Evolutionary conservation across 2,113 vertebrate genomes (phyloP).

Genomic region (Zosterops japonicus): DNA sequence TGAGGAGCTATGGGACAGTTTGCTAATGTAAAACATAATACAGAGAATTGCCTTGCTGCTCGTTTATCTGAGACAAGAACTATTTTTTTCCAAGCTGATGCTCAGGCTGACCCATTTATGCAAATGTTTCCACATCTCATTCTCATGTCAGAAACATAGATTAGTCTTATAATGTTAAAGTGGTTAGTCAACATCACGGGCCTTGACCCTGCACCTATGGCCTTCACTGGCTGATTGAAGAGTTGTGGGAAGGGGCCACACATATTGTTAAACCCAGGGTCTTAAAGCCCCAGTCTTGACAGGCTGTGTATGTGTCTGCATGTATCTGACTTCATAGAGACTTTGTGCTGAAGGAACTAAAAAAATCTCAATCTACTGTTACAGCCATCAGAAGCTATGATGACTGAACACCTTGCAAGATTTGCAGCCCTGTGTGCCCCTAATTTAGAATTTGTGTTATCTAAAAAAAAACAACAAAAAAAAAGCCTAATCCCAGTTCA

Average conservation of each 20-base stretch:
- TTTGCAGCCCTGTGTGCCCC: not conserved
- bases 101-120: not conserved
- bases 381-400: not conserved
- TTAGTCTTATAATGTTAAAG: not conserved
- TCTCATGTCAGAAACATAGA: not conserved
- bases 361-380: not conserved
- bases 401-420: fast-evolving
- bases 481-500: not conserved
- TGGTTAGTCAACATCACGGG: not conserved
- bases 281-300: not conserved
- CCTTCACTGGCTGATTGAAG: not conserved
- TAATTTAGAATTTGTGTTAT: not conserved
- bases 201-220: not conserved
- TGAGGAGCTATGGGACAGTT: not conserved
- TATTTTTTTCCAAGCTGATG: not conserved
- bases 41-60: not conserved
- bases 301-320: not conserved
- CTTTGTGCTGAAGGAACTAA: not conserved
- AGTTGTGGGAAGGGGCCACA: not conserved
- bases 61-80: not conserved
- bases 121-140: not conserved
- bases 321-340: not conserved
- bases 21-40: not conserved
- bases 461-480: not conserved
- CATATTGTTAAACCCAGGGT: not conserved